Conservation (phyloP, 1,140 invertebrate species). For the Armadillidium nasatum region DNA sequence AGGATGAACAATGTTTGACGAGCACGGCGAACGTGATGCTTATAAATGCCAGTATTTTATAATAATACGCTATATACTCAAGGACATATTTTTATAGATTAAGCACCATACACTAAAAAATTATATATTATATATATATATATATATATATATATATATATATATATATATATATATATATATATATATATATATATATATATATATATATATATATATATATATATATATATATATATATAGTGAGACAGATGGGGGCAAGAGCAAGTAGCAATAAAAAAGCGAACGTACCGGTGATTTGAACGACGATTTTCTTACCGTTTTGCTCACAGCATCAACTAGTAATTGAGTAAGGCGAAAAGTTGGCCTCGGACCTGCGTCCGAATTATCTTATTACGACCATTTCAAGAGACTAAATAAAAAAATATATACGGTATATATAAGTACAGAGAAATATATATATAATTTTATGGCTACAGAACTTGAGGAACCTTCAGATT, state of each 20-base stretch:
- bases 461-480: no score
- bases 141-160: constrained; percentile 5
- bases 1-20: no score
- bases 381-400: not conserved
- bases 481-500: no score
- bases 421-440: no score
- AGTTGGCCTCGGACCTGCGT: not conserved
- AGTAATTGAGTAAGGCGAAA: not conserved
- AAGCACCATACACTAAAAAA: not conserved
- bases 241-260: not conserved
- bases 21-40: no score
- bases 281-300: not conserved
- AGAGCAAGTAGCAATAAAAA: not conserved
- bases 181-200: constrained; percentile 13
- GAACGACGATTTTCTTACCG: not conserved
- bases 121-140: constrained; percentile 1
- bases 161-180: constrained; percentile 15
- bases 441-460: no score
- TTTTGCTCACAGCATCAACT: not conserved
- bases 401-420: not conserved
- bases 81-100: no score
- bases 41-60: no score
- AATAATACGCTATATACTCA: no score
- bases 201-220: constrained; percentile 11
- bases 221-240: constrained; percentile 15